Evolutionary conservation across 2,113 vertebrate species (phyloP).

Genomic region (Xiphorhynchus elegans): DNA sequence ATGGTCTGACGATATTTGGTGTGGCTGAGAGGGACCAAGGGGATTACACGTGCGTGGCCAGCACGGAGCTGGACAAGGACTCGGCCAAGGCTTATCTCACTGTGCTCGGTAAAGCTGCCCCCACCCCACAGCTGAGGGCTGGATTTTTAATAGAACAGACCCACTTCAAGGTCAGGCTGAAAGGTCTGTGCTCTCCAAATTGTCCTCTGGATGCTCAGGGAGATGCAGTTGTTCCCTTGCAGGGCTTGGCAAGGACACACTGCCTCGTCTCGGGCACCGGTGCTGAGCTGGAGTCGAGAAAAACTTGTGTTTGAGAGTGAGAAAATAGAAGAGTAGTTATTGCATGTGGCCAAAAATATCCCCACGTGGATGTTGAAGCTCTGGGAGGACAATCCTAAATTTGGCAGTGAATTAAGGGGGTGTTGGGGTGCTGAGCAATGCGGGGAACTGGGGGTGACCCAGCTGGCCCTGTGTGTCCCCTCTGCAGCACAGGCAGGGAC

Average conservation of each 20-base stretch:
- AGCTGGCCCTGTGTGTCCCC: not conserved
- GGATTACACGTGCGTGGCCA: constrained; percentile 87
- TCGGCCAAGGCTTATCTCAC: constrained; percentile 89
- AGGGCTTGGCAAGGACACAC: not conserved
- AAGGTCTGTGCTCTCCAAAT: not conserved
- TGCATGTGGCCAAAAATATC: not conserved
- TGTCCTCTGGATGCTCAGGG: not conserved
- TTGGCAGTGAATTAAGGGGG: not conserved
- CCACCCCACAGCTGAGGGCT: not conserved
- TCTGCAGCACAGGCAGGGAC: not conserved
- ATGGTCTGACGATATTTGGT: constrained; percentile 84
- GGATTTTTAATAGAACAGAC: not conserved
- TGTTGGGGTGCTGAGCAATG: not conserved
- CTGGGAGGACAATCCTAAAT: not conserved
- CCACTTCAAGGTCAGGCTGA: not conserved
- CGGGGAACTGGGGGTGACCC: not conserved
- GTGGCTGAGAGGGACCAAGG: constrained; percentile 90
- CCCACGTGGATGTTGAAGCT: not conserved
- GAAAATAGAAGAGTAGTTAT: not conserved
- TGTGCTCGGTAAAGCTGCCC: constrained; percentile 83
- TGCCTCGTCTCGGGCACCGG: rapidly evolving
- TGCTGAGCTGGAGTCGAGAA: not conserved
- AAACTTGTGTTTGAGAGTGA: not conserved
- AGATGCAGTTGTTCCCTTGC: not conserved
- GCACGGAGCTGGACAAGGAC: constrained; percentile 91